These are phyloP conservation scores for Bombus superbus DNA, from an alignment of 1,140 invertebrate species.

Conservation along the genomic window DNA sequence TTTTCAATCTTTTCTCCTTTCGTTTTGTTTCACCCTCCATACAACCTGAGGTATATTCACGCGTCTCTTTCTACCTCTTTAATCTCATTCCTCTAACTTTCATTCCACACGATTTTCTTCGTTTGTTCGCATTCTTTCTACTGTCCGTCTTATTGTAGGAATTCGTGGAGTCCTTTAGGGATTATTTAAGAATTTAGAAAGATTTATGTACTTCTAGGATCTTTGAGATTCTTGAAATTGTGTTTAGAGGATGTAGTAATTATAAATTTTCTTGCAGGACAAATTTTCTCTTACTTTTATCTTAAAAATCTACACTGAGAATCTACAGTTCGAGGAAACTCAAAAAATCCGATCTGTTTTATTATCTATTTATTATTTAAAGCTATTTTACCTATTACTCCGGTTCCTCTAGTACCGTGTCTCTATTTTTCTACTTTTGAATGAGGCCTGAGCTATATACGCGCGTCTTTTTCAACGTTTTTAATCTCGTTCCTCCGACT, in stretches of 20 bases:
- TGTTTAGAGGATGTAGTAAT: no score
- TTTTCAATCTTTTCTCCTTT: background rate
- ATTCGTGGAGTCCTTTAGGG: background rate
- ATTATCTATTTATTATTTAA: background rate
- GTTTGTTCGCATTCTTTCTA: background rate
- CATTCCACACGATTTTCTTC: no score
- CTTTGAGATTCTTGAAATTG: no score
- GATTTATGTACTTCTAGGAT: no score
- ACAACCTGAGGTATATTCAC: background rate
- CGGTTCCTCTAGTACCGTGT: background rate
- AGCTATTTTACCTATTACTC: background rate
- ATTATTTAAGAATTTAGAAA: background rate
- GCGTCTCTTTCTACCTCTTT: background rate
- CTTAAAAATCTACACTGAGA: background rate
- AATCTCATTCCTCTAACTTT: background rate
- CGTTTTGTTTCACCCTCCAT: background rate
- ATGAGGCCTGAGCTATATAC: background rate
- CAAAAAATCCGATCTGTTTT: no score
- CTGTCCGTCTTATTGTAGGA: background rate
- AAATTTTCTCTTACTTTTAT: background rate
- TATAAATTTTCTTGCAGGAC: no score
- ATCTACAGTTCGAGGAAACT: no score
- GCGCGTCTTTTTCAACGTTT: conserved; percentile 1
- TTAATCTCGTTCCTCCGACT: background rate
- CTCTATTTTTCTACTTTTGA: conserved; percentile 1